Base-by-base conservation (phyloP, 2,113 vertebrate genomes). In the Rhinopithecus roxellana region DNA sequence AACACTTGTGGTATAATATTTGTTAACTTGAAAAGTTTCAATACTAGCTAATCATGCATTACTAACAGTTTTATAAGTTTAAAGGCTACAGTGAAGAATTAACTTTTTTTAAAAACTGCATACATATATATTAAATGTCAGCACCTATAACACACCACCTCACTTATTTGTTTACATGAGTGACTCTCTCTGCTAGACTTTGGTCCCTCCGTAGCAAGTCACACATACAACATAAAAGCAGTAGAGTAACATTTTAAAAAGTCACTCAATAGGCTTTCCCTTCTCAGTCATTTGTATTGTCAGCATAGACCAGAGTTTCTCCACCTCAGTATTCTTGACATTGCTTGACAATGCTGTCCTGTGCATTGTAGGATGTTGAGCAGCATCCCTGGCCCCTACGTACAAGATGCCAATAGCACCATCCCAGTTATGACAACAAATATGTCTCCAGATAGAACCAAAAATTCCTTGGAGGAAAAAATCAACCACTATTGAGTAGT, bases 11-110 rank as follows among this genome's bases (percentile, higher is more conserved):
- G 30, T 30, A 13, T 32, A 85, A 35, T 84, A 79, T 75, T 85
- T 50, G 45, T 80, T 80, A 97, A 92, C 40, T 25, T 69, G 6
- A 85, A 92, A 96, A 74, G 25, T 84, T 38, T 89, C 59, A 88
- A 84, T 67, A 89, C 72, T 90, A 93, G 40, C 30, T 82, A 89
- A 89, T 74, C 38, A 84, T 8, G 83, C 45, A 67, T 50, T 84
- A 50, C 30, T 67, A 40, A 83, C 9, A 61, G 8, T 79, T 92
- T 94, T n/a, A 74, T 92, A 89, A 69, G 7, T 84, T 64, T 90
- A 92, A 94, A 96, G 50, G n/a, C 14, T 72, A 83, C 2, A 23
- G 3, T 85, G 35, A 72, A 89, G 40, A 77, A 18, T 82, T 8
- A 72, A 9, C 0, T 48, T 52, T 81, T 48, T 52, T 81, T 55